Evolutionary conservation across 2,797 vertebrate species (phyloP).

Genomic region (Enteromius fasciolatus): DNA sequence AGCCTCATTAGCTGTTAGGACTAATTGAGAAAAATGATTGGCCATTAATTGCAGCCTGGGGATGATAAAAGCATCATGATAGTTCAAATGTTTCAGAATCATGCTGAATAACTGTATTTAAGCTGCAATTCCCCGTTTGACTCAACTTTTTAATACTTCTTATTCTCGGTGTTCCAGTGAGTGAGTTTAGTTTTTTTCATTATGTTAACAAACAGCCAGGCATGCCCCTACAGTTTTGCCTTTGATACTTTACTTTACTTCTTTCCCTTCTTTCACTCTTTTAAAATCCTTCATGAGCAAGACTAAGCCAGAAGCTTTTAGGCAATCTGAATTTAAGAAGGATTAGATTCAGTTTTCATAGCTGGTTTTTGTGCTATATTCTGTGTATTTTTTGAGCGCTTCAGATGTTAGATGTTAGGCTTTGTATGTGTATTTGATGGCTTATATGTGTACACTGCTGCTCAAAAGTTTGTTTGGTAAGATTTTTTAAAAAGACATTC

Average conservation of each 20-base stretch:
- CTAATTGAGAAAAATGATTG: neutral
- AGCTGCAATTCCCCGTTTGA: neutral
- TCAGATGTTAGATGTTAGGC: neutral
- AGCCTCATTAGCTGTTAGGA: conserved; percentile 15
- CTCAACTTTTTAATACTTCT: conserved; percentile 10
- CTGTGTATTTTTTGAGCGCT: neutral
- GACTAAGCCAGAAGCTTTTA: neutral
- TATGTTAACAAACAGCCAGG: neutral
- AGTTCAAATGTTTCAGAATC: conserved; percentile 1
- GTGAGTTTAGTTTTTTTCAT: conserved; percentile 11
- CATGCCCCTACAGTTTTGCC: neutral
- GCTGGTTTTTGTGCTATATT: neutral
- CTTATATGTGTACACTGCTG: neutral
- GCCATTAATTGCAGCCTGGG: conserved; percentile 2
- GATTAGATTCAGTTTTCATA: conserved; percentile 5
- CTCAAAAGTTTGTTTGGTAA: neutral
- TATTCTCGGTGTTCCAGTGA: neutral
- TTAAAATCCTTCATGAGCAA: conserved; percentile 14
- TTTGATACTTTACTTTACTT: neutral
- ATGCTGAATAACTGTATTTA: neutral
- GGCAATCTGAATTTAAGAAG: conserved; percentile 13
- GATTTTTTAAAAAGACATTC: neutral
- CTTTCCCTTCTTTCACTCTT: neutral
- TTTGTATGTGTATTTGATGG: neutral
- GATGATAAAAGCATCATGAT: neutral